Base-by-base conservation (phyloP, 2,113 vertebrate genomes). In the Odocoileus hemionus region DNA sequence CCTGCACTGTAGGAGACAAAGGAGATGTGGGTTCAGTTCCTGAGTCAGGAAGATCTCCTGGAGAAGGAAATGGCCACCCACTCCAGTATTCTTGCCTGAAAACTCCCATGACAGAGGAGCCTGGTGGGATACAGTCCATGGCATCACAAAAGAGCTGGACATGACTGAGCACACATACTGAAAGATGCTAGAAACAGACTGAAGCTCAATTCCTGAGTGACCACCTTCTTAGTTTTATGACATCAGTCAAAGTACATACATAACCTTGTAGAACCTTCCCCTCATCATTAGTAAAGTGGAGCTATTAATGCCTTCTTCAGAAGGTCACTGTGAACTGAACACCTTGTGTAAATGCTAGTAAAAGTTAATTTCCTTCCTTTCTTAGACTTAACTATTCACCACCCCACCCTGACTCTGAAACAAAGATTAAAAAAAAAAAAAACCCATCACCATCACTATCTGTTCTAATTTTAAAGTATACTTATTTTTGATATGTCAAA, bases 381-480 rank as follows among this genome's bases (percentile, higher is more conserved):
- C 21, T 74, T 47, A 61, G 64, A 50, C 54, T 84, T 33, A 16
- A 11, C 43, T 39, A 94, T 60, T 90, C n/a, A 70, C 2, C 0
- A 23, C 14, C 23, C 26, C 33, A 61, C 15, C 8, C 21, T 76
- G 57, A n/a, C 13, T 87, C 55, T 21, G 36, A 92, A 96, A 83
- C 26, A 89, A 93, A 36, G 60, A 55, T n/a, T 4, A 1, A 33
- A 58, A 86, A 36, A 64, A 6, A 28, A 54, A 28, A n/a, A n/a
- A n/a, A n/a, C n/a, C n/a, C 36, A 28, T 82, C 7, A 52, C 50
- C 74, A 90, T 57, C 6, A 85, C 12, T 89, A 79, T 74, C 54
- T 96, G 3, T 82, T 79, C 64, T 80, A 89, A 95, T 91, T 92
- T 95, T 96, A 92, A 95, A 94, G 19, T 26, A n/a, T 50, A 87